Base-by-base conservation (phyloP, 2,113 vertebrate species). In the Chauna torquata region DNA sequence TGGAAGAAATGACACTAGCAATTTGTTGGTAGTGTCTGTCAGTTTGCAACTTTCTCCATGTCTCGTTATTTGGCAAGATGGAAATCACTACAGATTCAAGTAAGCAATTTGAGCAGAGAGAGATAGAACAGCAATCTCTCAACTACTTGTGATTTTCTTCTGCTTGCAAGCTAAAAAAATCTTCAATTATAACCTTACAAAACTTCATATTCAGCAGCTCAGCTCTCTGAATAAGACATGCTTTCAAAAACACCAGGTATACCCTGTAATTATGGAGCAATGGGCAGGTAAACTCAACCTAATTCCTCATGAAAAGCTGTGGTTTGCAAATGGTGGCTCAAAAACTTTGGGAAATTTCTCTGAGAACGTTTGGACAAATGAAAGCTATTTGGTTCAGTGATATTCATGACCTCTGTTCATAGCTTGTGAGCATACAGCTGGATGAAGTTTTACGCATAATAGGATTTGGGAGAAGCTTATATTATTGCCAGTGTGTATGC, bases 1-100 rank as follows among this genome's bases (percentile, higher is more conserved):
- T 40, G 42, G 66, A 86, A 91, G 81, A 88, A 97, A 94, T 78
- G 24, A 97, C 82, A 97, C 66, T 82, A 96, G 94, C 94, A 97
- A 96, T 91, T 96, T 95, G 64, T 87, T 70, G 38, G 77, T 45
- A 92, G 23, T 81, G 47, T 96, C 96, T 94, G 79, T 87, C 64
- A 86, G 52, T 78, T 90, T 66, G 64, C 76, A 89, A 19, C 55
- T 86, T 91, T 94, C 15, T 94, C 64, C 36, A 34, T 40, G 94
- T 97, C 66, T 86, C 3, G 1, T 81, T 80, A 88, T 79, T 65
- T 93, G 70, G 32, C 52, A 90, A 40, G 8, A 88, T 49, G 15
- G 68, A 23, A 68, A 88, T 15, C 22, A 69, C 28, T 82, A 78
- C 40, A 78, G 78, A 86, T 30, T 55, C 47, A 19, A 64, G 17